Base-by-base conservation (phyloP, 2,797 vertebrate species). In the Morelia viridis region DNA sequence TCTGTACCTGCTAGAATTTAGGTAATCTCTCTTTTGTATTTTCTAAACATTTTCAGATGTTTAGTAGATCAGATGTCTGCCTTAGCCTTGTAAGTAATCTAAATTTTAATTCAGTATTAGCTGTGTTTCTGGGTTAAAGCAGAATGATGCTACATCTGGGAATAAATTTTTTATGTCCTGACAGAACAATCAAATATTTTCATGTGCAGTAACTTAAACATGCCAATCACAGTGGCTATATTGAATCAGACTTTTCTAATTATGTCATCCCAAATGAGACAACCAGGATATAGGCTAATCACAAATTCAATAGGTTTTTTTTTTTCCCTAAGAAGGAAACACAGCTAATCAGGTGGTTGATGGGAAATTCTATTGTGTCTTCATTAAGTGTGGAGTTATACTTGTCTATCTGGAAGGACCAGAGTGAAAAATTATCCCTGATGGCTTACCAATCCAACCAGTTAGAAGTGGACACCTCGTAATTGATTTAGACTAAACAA, bases 401-500 rank as follows among this genome's bases (percentile, higher is more conserved):
- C 87, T 85, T 94, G 87, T 90, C 57, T 92, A 71, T 91, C 31
- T 64, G 91, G 35, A 89, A 92, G 15, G 60, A n/a, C 17, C 13
- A 89, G 86, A 87, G 4, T 12, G 60, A 88, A 95, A 93, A 94
- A 94, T 24, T 68, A 91, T 90, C 61, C 53, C 85, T 92, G 13
- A 92, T 94, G n/a, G 83, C 87, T 89, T 92, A 94, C 58, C 87
- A 92, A 62, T 92, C 46, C 0, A 12, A 90, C 46, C 93, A 80
- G 46, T 62, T 64, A 2, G n/a, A 93, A 88, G 90, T 10, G 92
- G 92, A 92, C 83, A 95, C 90, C 83, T 96, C 84, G 88, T 93
- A 96, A 92, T 93, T 91, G 24, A 93, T 95, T 96, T 95, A 94
- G 92, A 95, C 94, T 95, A 93, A 96, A 92, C 83, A 95, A 87